Base-by-base conservation (phyloP, 1,140 invertebrate genomes). In the Saxidomus purpurata region DNA sequence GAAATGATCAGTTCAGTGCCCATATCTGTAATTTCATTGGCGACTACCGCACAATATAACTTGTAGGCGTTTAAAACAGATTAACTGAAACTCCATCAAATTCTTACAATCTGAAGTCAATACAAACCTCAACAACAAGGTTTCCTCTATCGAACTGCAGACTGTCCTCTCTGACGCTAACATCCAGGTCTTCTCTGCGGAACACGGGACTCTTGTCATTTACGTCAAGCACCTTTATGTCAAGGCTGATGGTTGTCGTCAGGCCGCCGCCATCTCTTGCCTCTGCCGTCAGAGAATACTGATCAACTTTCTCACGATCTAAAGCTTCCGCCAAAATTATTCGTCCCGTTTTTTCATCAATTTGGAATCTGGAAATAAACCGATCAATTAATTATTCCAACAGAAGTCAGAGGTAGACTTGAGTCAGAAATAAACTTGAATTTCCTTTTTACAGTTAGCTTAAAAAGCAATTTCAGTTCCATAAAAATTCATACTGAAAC, bases 151-250 rank as follows among this genome's bases (percentile, higher is more conserved):
- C 98, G 9, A 98, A 91, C 0, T 76, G 97, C 90, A 98, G 98
- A 34, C 98, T 97, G 95, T 99, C 98, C 96, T 99, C 98, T 52
- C 97, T 97, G 38, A 99, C 97, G 96, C 98, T 98, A 49, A 98
- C 98, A 38, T 97, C 96, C 95, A 99, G 99, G 82, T 96, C 95
- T 0, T 96, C 91, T 93, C 97, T 98, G 34, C 97, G 96, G 94
- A 99, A 99, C 49, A 96, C 97, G 8, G 98, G 98, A 6, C 97
- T 97, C 96, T 99, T 98, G 96, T 99, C 98, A 95, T 99, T 99
- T 0, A 99, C 82, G 77, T 93, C 91, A 3, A 74, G 25, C 13
- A 93, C 79, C 15, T 49, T 79, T 17, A 92, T 40, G 34, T 84
- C 89, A 17, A 92, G 47, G 6, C 49, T 52, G 8, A 71, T 25